These are phyloP conservation scores for Homarus gammarus DNA, from an alignment of 2,888 invertebrate genomes.

Conservation along the genomic window DNA sequence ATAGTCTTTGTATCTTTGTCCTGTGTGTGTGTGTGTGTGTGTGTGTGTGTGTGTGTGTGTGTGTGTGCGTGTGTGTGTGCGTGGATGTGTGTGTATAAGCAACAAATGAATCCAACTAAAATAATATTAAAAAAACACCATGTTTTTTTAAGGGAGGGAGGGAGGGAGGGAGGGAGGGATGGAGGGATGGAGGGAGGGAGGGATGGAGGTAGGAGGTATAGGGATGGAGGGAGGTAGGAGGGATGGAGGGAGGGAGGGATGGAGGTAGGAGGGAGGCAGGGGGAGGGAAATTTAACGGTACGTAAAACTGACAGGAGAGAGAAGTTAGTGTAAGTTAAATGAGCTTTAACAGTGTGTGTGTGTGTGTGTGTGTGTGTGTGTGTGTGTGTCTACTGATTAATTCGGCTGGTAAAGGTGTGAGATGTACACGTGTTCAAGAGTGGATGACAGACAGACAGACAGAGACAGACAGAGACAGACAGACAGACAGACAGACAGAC, in stretches of 20 bases:
- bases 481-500: too few relatives aligned
- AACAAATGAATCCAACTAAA: too few relatives aligned
- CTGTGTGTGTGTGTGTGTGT: not conserved
- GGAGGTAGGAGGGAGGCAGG: not conserved
- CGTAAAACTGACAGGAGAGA: too few relatives aligned
- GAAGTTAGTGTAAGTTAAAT: too few relatives aligned
- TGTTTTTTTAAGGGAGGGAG: not conserved
- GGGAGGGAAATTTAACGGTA: not conserved
- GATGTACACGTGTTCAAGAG: too few relatives aligned
- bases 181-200: not conserved
- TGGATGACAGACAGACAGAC: conserved; percentile 1
- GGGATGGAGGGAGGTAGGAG: not conserved
- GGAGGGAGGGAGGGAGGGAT: not conserved
- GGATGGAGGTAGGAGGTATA: not conserved
- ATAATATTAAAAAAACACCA: too few relatives aligned
- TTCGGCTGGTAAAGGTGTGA: too few relatives aligned
- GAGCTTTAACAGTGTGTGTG: not conserved
- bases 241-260: not conserved
- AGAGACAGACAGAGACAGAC: conserved; percentile 24
- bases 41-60: not conserved
- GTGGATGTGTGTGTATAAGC: not conserved
- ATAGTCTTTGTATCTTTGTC: not conserved
- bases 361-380: not conserved
- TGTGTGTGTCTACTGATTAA: not conserved
- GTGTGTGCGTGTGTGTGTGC: not conserved